phyloP scores from a whole-genome alignment of 2,888 invertebrate species.

The Platycheirus rosarum region DNA sequence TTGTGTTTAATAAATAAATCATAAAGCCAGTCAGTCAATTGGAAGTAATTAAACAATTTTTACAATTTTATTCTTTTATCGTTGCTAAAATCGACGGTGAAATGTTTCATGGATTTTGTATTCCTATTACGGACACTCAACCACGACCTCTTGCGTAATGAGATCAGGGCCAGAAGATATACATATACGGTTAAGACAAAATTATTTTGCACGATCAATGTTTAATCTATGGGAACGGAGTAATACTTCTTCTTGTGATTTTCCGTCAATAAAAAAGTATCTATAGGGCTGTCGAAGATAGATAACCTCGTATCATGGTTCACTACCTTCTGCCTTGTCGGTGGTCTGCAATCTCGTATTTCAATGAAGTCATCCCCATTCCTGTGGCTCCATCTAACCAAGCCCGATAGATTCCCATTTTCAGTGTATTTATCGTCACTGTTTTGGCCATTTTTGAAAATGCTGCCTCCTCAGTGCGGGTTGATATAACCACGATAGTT shows the following conservation, averaged over 20 bases:
- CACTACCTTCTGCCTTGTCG: slow-evolving; percentile 34
- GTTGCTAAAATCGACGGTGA: background rate
- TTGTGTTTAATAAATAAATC: slow-evolving; percentile 48
- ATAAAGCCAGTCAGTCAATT: slow-evolving; percentile 51
- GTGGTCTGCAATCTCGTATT: background rate
- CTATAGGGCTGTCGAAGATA: background rate
- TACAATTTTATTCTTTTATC: slow-evolving; percentile 25
- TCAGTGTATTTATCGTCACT: slow-evolving; percentile 30
- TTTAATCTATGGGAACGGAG: background rate
- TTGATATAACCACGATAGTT: slow-evolving; percentile 17
- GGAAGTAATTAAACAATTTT: slow-evolving; percentile 59
- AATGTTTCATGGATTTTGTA: slow-evolving; percentile 42
- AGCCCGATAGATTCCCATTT: slow-evolving; percentile 3
- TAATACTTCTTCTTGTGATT: background rate
- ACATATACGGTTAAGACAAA: background rate
- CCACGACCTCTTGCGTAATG: slow-evolving; percentile 57
- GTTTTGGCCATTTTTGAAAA: slow-evolving; percentile 22
- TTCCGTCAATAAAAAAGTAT: slow-evolving; percentile 17
- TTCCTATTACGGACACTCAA: slow-evolving; percentile 35
- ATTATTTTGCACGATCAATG: slow-evolving; percentile 33
- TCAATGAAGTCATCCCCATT: slow-evolving; percentile 8
- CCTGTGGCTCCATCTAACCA: background rate
- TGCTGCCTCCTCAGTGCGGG: slow-evolving; percentile 1
- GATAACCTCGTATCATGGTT: slow-evolving; percentile 34
- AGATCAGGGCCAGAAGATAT: slow-evolving; percentile 49